Evolutionary conservation across 2,113 vertebrate species (phyloP).

Genomic region (Vulpes vulpes): DNA sequence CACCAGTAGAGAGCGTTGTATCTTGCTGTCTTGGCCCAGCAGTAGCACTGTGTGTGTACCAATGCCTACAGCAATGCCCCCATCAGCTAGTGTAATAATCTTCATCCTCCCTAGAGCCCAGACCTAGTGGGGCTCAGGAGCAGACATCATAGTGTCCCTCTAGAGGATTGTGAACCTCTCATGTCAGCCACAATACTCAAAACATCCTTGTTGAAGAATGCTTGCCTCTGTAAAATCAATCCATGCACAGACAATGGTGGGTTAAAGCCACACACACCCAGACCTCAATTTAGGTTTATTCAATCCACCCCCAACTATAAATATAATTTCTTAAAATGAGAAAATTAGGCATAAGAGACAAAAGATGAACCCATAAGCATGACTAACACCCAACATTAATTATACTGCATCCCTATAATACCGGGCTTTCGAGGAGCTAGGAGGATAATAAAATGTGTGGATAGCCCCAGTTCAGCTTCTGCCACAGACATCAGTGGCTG

Average conservation of each 20-base stretch:
- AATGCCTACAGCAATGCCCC: not conserved
- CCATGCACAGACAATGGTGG: not conserved
- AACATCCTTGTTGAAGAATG: not conserved
- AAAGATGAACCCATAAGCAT: not conserved
- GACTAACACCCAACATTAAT: not conserved
- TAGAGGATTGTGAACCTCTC: not conserved
- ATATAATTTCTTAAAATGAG: not conserved
- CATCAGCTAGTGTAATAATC: not conserved
- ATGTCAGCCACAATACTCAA: not conserved
- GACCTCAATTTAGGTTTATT: not conserved
- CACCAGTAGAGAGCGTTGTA: not conserved
- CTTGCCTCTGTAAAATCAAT: not conserved
- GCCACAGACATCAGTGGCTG: fast-evolving
- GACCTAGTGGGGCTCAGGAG: not conserved
- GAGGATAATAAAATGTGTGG: not conserved
- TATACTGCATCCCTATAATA: not conserved
- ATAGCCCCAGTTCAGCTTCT: not conserved
- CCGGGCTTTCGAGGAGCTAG: no score
- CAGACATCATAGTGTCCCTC: not conserved
- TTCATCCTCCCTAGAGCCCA: not conserved
- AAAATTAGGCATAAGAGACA: not conserved
- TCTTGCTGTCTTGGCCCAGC: fast-evolving
- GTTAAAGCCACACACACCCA: not conserved
- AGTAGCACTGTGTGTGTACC: fast-evolving
- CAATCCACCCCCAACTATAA: not conserved